phyloP scores from a whole-genome alignment of 2,113 vertebrate genomes.

The Tenrec ecaudatus region DNA sequence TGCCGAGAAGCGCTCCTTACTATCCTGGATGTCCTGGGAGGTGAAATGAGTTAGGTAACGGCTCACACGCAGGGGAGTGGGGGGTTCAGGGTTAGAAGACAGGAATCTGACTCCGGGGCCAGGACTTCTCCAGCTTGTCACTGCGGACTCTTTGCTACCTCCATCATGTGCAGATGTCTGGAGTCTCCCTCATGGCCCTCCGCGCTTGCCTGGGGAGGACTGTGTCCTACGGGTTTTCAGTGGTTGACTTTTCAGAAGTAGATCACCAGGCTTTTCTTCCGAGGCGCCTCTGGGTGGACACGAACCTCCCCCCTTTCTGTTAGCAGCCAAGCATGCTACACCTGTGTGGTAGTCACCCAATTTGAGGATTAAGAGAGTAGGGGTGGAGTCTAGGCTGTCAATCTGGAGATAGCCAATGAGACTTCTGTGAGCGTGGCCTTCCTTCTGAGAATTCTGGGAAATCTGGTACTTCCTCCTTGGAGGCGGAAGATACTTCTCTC shows the following conservation, averaged over 20 bases:
- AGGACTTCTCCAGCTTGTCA: neutral
- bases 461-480: no score
- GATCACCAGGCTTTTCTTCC: neutral
- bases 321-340: neutral
- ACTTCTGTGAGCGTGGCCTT: no score
- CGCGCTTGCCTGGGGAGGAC: neutral
- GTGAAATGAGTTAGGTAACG: neutral
- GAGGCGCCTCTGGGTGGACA: neutral
- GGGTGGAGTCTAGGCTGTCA: no score
- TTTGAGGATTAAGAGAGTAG: no score
- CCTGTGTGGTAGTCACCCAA: no score
- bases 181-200: neutral
- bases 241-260: neutral
- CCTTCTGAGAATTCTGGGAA: no score
- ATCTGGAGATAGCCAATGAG: no score
- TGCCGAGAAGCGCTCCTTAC: rapidly evolving
- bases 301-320: neutral
- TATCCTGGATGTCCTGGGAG: neutral
- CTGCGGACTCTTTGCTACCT: neutral
- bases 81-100: neutral
- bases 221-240: neutral
- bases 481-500: no score
- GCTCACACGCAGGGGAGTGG: no score
- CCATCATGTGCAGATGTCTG: neutral
- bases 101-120: rapidly evolving